Conservation (phyloP, 2,888 invertebrate species). For the Drosophila atroscutellata region DNA sequence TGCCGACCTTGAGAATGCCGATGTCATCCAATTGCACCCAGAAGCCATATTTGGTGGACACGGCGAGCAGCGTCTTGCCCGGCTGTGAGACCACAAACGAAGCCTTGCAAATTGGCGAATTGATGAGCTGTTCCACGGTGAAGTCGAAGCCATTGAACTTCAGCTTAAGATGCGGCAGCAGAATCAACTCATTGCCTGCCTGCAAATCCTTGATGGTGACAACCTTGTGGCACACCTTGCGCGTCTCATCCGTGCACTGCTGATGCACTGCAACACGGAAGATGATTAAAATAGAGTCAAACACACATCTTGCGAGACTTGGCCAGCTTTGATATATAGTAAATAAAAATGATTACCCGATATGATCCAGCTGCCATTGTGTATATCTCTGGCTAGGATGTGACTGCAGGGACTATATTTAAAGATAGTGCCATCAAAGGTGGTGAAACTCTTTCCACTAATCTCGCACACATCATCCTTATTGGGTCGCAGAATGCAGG, state of each 20-base stretch:
- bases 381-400: constrained; percentile 89
- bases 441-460: constrained; percentile 91
- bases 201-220: constrained; percentile 87
- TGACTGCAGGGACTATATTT: constrained; percentile 94
- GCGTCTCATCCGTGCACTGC: constrained; percentile 81
- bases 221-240: constrained; percentile 87
- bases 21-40: constrained; percentile 90
- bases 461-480: constrained; percentile 87
- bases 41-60: constrained; percentile 90
- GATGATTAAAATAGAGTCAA: constrained; percentile 71
- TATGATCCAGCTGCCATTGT: constrained; percentile 89
- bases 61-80: constrained; percentile 89
- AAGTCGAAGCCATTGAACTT: constrained; percentile 89
- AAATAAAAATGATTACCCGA: constrained; percentile 85
- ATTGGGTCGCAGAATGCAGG: constrained; percentile 88
- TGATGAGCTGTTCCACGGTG: constrained; percentile 82
- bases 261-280: constrained; percentile 86
- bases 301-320: background rate
- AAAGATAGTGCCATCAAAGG: constrained; percentile 92
- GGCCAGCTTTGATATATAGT: background rate
- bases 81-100: constrained; percentile 89
- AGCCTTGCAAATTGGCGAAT: constrained; percentile 82
- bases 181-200: constrained; percentile 86
- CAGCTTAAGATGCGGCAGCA: constrained; percentile 88
- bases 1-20: constrained; percentile 90